Conservation (phyloP, 2,113 vertebrate genomes). For the Saccopteryx bilineata region DNA sequence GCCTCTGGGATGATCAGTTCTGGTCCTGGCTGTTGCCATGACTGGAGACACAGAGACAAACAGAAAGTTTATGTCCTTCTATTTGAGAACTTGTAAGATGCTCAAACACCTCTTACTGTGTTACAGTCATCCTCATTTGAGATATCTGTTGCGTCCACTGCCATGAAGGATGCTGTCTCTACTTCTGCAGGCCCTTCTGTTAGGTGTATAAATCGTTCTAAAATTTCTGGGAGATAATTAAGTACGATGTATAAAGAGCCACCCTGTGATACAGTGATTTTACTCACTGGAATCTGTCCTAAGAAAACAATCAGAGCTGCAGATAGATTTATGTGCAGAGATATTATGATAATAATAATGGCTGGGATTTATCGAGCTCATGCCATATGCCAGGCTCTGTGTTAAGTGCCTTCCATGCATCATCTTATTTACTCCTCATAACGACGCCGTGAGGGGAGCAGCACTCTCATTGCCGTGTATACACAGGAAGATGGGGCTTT, state of each 20-base stretch:
- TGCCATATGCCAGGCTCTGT: conserved; percentile 75
- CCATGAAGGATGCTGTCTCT: neutral
- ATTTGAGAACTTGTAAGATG: neutral
- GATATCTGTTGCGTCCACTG: neutral
- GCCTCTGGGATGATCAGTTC: neutral
- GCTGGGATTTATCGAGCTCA: conserved; percentile 78
- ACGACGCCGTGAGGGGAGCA: neutral
- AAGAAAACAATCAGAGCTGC: conserved; percentile 78
- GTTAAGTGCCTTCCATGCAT: conserved; percentile 69
- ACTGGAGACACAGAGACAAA: neutral
- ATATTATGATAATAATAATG: conserved; percentile 81
- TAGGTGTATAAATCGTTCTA: conserved; percentile 38
- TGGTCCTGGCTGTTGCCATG: neutral
- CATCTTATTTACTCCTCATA: conserved; percentile 57
- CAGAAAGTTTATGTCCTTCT: neutral
- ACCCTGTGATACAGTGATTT: conserved; percentile 75
- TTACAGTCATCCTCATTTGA: neutral
- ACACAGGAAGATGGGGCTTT: neutral
- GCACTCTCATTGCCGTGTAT: conserved; percentile 47
- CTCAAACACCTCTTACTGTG: neutral
- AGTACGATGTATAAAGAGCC: conserved; percentile 59
- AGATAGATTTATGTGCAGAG: conserved; percentile 70
- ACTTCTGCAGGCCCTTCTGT: neutral
- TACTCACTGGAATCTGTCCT: conserved; percentile 74
- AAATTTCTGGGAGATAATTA: conserved; percentile 76